Evolutionary conservation across 2,888 invertebrate species (phyloP), one percentile per base, ranked within the genome.

Genomic region (Oegoconia quadripuncta): DNA sequence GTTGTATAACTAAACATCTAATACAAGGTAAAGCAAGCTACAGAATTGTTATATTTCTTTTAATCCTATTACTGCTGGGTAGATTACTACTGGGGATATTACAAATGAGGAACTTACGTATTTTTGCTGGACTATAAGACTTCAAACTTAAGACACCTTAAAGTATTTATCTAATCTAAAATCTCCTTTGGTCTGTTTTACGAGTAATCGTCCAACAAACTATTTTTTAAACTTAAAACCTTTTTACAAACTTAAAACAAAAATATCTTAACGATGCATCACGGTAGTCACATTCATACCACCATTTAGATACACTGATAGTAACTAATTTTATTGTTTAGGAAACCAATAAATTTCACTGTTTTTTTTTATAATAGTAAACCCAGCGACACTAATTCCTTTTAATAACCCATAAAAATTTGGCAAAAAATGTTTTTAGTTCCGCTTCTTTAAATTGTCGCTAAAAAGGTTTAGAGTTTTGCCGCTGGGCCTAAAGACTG

Each of bases 351-450:
- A 86, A 84, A 84, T 84, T 74, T 73, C 51, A 51, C 46, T 39
- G 36, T 56, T 66, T 77, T 76, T 71, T 56, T n/a, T n/a, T n/a
- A n/a, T n/a, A 5, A 37, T 43, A 31, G 25, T 36, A 40, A 40
- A 40, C 40, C 34, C 37, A 35, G 42, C 48, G 48, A 55, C 66
- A 48, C 64, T 81, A 81, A 84, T 84, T 83, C 80, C 83, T 74
- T 81, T 80, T 80, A 82, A 83, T 83, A 79, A 74, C 64, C 74
- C 72, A 71, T 80, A 78, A 78, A 74, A 69, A 64, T 75, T 79
- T 69, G 64, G 67, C 73, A 65, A 73, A 74, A 76, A 77, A 70
- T 35, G 41, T 14, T 40, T 53, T 61, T 54, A 51, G 77, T 78
- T 77, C 77, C 76, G 78, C 74, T 74, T 70, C 64, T 66, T 64